Conservation (phyloP, 2,888 invertebrate genomes). For the Tenthredo distinguenda region DNA sequence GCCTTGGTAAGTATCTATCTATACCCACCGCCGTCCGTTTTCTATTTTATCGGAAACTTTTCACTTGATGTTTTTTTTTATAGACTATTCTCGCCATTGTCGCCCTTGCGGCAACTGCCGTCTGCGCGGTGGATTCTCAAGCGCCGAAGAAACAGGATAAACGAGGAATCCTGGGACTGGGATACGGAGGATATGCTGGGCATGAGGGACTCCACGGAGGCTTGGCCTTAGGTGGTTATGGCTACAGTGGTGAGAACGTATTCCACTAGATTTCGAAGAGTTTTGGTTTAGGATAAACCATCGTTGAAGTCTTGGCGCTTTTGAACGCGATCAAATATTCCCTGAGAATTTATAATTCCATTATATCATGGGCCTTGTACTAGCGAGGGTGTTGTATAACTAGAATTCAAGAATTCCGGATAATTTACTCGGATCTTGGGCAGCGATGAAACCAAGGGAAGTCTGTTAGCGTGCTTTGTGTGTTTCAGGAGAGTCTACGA, state of each 20-base stretch:
- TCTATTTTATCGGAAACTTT: not conserved
- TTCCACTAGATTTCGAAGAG: not conserved
- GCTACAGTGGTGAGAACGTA: constrained; percentile 49
- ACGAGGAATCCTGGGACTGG: constrained; percentile 65
- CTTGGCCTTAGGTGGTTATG: constrained; percentile 54
- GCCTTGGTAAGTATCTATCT: constrained; percentile 67
- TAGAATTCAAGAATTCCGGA: not conserved
- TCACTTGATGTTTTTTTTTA: not conserved
- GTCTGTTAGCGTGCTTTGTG: not conserved
- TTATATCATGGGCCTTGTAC: not conserved
- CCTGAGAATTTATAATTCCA: not conserved
- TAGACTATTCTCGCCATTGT: constrained; percentile 66
- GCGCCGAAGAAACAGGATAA: constrained; percentile 68
- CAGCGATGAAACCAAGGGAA: not conserved
- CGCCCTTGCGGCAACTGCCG: constrained; percentile 63
- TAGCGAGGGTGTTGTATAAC: not conserved
- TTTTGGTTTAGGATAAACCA: not conserved
- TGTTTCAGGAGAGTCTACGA: not conserved
- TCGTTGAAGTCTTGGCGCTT: not conserved
- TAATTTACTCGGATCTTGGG: constrained; percentile 1
- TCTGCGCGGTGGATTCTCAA: constrained; percentile 63
- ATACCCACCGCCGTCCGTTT: not conserved
- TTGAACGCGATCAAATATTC: not conserved
- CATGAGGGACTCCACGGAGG: constrained; percentile 50
- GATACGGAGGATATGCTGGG: constrained; percentile 60